phyloP scores from a whole-genome alignment of 2,888 invertebrate species.

The Dicranocentrus wangi region DNA sequence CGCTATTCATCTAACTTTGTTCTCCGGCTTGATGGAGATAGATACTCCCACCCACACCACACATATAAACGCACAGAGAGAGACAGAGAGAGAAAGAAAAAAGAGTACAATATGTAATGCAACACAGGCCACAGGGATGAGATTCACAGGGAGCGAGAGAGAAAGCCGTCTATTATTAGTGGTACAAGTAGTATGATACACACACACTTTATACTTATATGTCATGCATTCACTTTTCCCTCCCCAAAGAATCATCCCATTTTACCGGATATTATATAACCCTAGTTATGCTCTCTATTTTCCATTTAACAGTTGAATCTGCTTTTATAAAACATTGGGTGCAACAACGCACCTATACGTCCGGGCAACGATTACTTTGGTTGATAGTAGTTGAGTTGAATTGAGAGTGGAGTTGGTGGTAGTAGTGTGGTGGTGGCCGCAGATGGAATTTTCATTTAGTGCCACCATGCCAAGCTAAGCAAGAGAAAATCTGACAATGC shows the following conservation, averaged over 20 bases:
- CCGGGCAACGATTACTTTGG: conserved; percentile 29
- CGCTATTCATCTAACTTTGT: conserved; percentile 27
- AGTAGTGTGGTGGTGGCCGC: conserved; percentile 50
- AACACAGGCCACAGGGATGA: not conserved
- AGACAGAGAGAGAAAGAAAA: no score
- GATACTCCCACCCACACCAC: conserved; percentile 6
- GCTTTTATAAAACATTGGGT: not conserved
- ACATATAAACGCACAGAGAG: no score
- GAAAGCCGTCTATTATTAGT: no score
- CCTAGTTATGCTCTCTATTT: no score
- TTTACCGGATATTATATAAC: not conserved
- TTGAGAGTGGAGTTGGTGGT: no score
- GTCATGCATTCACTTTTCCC: not conserved
- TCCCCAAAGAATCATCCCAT: not conserved
- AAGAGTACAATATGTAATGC: conserved; percentile 35
- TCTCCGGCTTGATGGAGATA: not conserved
- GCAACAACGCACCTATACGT: conserved; percentile 11
- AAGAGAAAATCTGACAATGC: conserved; percentile 61
- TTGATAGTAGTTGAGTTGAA: conserved; percentile 8
- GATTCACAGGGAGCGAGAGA: not conserved
- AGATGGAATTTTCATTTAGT: conserved; percentile 70
- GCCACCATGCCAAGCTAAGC: conserved; percentile 33
- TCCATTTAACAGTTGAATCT: no score
- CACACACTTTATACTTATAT: conserved; percentile 3
- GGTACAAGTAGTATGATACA: no score